phyloP scores from a whole-genome alignment of 2,888 invertebrate species.

The Exocentrus adspersus region DNA sequence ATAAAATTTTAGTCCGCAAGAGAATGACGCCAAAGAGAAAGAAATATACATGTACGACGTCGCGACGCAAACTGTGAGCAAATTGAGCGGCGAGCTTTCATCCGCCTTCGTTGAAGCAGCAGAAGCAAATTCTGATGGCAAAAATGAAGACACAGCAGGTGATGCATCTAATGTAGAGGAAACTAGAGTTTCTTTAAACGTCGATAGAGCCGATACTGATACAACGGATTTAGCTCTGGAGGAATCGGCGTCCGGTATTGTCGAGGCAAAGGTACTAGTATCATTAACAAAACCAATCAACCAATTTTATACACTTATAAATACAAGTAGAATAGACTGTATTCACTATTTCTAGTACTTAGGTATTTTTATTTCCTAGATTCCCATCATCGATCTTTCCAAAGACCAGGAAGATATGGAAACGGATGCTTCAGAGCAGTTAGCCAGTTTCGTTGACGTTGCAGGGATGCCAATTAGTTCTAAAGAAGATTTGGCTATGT shows the following conservation, averaged over 20 bases:
- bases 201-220: conserved; percentile 28
- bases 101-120: conserved; percentile 88
- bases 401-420: conserved; percentile 39
- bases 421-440: conserved; percentile 37
- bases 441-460: conserved; percentile 33
- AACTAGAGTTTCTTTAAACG: conserved; percentile 50
- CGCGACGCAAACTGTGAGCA: conserved; percentile 76
- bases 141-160: conserved; percentile 43
- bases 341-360: too few relatives aligned
- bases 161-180: conserved; percentile 55
- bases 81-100: conserved; percentile 82
- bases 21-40: conserved; percentile 65
- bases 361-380: conserved; percentile 9
- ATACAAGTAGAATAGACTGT: too few relatives aligned
- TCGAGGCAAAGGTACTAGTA: conserved; percentile 32
- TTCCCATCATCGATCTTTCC: conserved; percentile 35
- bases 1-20: conserved; percentile 39
- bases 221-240: conserved; percentile 42
- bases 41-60: conserved; percentile 92
- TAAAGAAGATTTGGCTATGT: conserved; percentile 46
- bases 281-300: too few relatives aligned
- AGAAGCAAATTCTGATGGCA: conserved; percentile 76
- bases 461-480: conserved; percentile 25
- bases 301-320: too few relatives aligned
- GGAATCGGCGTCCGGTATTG: conserved; percentile 49